Base-by-base conservation (phyloP, 1,140 invertebrate species). In the Microvelia longipes region DNA sequence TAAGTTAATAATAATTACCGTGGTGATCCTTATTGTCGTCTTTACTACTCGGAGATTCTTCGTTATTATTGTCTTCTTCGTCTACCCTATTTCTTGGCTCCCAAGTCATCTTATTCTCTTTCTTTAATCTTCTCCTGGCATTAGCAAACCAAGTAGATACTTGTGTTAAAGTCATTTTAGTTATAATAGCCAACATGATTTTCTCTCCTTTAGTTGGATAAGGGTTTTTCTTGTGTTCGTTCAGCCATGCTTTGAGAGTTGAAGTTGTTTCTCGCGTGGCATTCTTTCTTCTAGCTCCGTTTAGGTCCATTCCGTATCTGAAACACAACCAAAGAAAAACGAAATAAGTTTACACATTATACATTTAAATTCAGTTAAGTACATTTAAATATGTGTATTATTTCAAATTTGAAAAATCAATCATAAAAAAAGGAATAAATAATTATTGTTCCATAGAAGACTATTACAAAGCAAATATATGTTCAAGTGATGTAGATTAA, bases 81-180 rank as follows among this genome's bases (percentile, higher is more conserved):
- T 90, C 89, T 5, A 92, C 90, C 74, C 90, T 90, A 83, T 88
- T 98, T 78, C 87, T 87, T 74, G 84, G 97, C 81, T 97, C 96
- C 97, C 83, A 98, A 30, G 95, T 98, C 94, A 98, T 98, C 81
- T 98, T 98, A 81, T 98, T 98, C 81, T 99, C 96, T 79, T 99
- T 99, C 83, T 99, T 98, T 72, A 97, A 85, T 72, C 94, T 85
- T 78, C 94, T 84, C 72, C 94, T 84, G 14, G 96, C 96, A 79
- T 99, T 99, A 26, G 96, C 96, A 78, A 98, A 98, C 96, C 96
- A 99, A 77, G 96, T 98, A 28, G 95, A 98, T 29, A 97, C 94
- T 81, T 98, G 96, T 5, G 96, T 98, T 65, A 98, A 81, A 50
- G 96, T 98, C 96, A 98, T 98, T 82, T 97, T 97, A 67, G 96